phyloP scores from a whole-genome alignment of 2,888 invertebrate species.

The Agrilus cyanescens region DNA sequence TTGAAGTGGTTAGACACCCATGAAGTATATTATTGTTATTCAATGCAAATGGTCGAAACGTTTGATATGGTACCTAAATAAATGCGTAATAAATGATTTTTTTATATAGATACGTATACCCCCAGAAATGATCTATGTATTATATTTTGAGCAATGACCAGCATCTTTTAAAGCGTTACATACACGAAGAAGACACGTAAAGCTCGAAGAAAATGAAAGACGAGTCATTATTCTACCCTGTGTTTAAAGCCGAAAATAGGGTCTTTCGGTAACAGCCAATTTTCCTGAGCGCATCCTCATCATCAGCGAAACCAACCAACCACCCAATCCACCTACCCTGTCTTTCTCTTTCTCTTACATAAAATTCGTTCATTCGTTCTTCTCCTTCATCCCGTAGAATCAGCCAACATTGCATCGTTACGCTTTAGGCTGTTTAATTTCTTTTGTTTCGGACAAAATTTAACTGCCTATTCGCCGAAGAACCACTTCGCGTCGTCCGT shows the following conservation, averaged over 20 bases:
- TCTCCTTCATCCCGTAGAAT: slow-evolving; percentile 20
- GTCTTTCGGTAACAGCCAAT: slow-evolving; percentile 25
- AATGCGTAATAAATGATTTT: too few species aligned
- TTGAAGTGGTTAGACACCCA: too few species aligned
- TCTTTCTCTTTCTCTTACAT: slow-evolving; percentile 5
- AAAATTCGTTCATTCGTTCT: slow-evolving; percentile 8
- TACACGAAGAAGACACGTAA: too few species aligned
- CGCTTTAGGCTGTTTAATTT: slow-evolving; percentile 30
- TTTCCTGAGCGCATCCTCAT: slow-evolving; percentile 15
- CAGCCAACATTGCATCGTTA: slow-evolving; percentile 30
- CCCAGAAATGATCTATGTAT: too few species aligned
- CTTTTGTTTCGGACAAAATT: slow-evolving; percentile 25
- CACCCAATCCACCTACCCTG: neutral
- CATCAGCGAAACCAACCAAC: too few species aligned
- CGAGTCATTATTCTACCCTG: slow-evolving; percentile 22
- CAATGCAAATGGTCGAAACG: too few species aligned
- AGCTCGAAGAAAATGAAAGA: slow-evolving; percentile 12
- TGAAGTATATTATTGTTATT: too few species aligned
- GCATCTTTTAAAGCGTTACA: too few species aligned
- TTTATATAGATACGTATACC: too few species aligned
- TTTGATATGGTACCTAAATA: too few species aligned
- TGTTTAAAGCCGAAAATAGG: slow-evolving; percentile 21
- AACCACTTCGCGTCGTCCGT: neutral
- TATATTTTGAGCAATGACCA: too few species aligned
- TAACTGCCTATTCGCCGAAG: slow-evolving; percentile 13